Conservation (phyloP, 1,140 invertebrate species). For the Leptonema lineaticorne region DNA sequence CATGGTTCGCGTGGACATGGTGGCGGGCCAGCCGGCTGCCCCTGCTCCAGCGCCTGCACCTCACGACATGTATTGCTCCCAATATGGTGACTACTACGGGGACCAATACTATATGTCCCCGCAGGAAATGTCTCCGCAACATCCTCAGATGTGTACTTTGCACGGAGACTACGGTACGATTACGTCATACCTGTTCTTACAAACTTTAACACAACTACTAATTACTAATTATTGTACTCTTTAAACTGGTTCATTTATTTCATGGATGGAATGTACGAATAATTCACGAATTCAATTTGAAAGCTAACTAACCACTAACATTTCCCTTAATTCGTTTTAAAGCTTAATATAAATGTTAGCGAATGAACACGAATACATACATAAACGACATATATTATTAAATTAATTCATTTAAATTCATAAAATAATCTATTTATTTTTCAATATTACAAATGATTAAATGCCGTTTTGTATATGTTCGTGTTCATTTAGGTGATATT, state of each 20-base stretch:
- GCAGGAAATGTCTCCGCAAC: conserved; percentile 52
- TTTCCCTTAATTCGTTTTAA: too few relatives aligned
- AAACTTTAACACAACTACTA: not conserved
- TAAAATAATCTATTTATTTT: too few relatives aligned
- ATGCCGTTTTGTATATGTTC: not conserved
- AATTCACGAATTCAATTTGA: too few relatives aligned
- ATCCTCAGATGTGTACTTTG: conserved; percentile 55
- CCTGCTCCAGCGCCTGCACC: conserved; percentile 40
- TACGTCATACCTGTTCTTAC: not conserved
- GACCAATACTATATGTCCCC: conserved; percentile 51
- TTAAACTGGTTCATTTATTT: not conserved
- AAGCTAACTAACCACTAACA: not conserved
- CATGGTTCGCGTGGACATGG: conserved; percentile 48
- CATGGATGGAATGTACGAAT: not conserved
- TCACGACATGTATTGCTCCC: conserved; percentile 38
- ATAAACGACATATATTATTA: too few relatives aligned
- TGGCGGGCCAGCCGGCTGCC: conserved; percentile 44
- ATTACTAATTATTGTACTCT: not conserved
- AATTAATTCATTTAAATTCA: too few relatives aligned
- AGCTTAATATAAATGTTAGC: too few relatives aligned
- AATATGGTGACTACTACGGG: conserved; percentile 54
- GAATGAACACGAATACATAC: too few relatives aligned
- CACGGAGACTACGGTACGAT: conserved; percentile 51
- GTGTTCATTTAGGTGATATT: too few relatives aligned
- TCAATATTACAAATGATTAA: too few relatives aligned